Percentiles rank a stretch among this genome's conserved stretches.
Evolutionary conservation across 2,113 vertebrate species (phyloP).

Genomic region (Phrynosoma blainvillii): DNA sequence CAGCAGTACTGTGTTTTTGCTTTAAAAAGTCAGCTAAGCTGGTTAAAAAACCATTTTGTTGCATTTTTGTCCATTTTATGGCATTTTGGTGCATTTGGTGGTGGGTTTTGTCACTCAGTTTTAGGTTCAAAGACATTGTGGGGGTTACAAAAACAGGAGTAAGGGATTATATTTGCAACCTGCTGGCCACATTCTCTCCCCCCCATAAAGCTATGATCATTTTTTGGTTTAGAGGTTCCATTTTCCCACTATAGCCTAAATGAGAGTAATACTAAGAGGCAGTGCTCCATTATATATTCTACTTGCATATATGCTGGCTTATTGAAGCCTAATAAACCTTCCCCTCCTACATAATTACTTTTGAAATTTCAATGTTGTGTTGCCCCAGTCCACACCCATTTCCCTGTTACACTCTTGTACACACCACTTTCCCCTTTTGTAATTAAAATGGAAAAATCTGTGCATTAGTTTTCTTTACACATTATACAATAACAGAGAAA

Average conservation of each 20-base stretch:
- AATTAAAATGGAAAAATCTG: conserved; percentile 67
- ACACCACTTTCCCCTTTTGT: conserved; percentile 46
- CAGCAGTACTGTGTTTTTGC: too few species aligned
- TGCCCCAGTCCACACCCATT: conserved; percentile 54
- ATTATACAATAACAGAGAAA: conserved; percentile 69
- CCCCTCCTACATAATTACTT: conserved; percentile 65
- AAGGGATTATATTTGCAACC: too few species aligned
- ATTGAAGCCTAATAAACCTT: conserved; percentile 63
- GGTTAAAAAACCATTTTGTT: too few species aligned
- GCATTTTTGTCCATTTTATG: too few species aligned
- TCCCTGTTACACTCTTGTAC: conserved; percentile 42
- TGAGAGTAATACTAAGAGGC: conserved; percentile 35
- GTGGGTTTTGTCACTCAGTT: too few species aligned
- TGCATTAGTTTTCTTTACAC: conserved; percentile 67
- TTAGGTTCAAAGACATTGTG: too few species aligned
- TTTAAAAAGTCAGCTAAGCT: too few species aligned
- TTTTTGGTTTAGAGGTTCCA: conserved; percentile 19
- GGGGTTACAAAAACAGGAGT: too few species aligned
- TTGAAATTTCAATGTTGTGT: conserved; percentile 54
- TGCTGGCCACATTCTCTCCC: too few species aligned
- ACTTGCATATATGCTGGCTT: conserved; percentile 44
- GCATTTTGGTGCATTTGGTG: too few species aligned
- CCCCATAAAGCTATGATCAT: background rate
- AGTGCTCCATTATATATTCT: conserved; percentile 57
- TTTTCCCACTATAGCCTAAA: conserved; percentile 13